These are phyloP conservation scores for Crocuta crocuta DNA, from an alignment of 2,113 vertebrate genomes.

Conservation along the genomic window DNA sequence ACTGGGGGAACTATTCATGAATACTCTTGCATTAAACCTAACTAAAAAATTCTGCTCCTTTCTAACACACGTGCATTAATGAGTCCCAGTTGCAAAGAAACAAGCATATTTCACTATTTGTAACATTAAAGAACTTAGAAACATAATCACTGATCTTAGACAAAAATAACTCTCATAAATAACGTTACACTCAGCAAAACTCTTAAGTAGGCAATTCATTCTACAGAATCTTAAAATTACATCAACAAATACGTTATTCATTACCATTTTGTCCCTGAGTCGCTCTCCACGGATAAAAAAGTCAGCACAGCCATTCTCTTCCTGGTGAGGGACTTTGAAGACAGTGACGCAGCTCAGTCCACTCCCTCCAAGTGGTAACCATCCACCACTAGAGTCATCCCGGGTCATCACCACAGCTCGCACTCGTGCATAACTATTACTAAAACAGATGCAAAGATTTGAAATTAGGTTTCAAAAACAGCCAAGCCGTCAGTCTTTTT, in stretches of 20 bases:
- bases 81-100: neutral
- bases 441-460: constrained; percentile 88
- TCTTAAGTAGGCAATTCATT: constrained; percentile 18
- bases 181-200: neutral
- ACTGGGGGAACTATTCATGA: neutral
- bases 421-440: constrained; percentile 98
- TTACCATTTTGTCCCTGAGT: constrained; percentile 99
- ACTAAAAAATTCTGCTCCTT: neutral
- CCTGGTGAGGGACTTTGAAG: constrained; percentile 95
- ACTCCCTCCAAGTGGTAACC: constrained; percentile 97
- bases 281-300: constrained; percentile 98
- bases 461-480: constrained; percentile 81
- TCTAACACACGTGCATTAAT: neutral
- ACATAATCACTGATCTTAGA: neutral
- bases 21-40: neutral
- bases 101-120: neutral
- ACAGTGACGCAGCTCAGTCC: constrained; percentile 98
- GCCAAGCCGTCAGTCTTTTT: constrained; percentile 38
- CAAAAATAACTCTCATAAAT: constrained; percentile 40
- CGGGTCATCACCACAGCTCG: constrained; percentile 99
- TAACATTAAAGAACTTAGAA: constrained; percentile 40
- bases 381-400: constrained; percentile 99
- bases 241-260: constrained; percentile 56
- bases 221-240: constrained; percentile 38
- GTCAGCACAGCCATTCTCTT: constrained; percentile 94